phyloP scores from a whole-genome alignment of 2,797 vertebrate genomes.

The Anomalospiza imberbis region DNA sequence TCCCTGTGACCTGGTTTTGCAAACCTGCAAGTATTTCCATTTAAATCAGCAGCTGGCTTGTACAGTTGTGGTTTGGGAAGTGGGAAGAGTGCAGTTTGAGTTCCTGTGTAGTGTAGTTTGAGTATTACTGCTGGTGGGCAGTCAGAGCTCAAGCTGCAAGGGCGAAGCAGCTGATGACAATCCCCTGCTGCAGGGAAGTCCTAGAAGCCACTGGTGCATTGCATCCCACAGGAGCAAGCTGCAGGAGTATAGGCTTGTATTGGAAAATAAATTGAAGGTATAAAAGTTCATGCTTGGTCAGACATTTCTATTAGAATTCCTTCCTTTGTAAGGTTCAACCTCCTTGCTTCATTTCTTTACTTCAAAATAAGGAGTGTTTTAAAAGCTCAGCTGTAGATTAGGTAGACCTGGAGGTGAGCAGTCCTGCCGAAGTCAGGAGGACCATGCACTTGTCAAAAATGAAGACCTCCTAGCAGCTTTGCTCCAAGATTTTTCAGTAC shows the following conservation, averaged over 20 bases:
- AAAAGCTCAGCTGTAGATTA: background rate
- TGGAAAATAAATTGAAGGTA: conserved; percentile 1
- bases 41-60: background rate
- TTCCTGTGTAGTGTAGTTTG: background rate
- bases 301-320: background rate
- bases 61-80: background rate
- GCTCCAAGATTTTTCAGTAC: background rate
- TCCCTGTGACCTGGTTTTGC: conserved; percentile 29
- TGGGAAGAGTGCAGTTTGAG: background rate
- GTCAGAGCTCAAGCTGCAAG: background rate
- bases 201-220: background rate
- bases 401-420: background rate
- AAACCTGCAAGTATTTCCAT: background rate
- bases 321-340: background rate
- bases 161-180: background rate
- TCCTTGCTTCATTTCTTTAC: background rate
- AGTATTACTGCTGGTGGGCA: background rate
- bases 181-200: background rate
- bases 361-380: background rate
- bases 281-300: background rate
- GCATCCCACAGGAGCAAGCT: background rate
- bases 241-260: background rate
- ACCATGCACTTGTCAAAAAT: background rate
- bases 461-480: background rate
- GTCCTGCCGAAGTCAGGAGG: background rate